Evolutionary conservation across 2,113 vertebrate genomes (phyloP).

Genomic region (Petroica traversi): DNA sequence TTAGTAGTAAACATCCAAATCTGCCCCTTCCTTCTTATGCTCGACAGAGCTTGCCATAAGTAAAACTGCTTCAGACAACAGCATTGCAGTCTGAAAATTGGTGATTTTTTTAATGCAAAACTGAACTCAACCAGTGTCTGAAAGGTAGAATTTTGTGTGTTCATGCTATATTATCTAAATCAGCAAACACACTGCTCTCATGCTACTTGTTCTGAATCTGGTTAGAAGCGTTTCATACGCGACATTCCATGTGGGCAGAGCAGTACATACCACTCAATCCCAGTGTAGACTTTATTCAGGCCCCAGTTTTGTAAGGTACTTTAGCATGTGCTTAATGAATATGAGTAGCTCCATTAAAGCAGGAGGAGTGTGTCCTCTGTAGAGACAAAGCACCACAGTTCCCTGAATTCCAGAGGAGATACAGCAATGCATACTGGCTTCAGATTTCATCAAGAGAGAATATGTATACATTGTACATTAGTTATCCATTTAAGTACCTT

Average conservation of each 20-base stretch:
- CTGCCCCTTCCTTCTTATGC: not conserved
- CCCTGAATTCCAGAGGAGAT: not conserved
- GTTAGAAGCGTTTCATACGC: not conserved
- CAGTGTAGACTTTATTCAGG: not conserved
- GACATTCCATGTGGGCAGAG: not conserved
- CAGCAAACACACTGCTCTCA: not conserved
- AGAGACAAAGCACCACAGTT: not conserved
- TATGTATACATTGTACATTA: not conserved
- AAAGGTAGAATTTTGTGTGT: not conserved
- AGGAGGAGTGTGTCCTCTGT: not conserved
- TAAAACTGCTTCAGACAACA: not conserved
- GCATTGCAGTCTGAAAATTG: not conserved
- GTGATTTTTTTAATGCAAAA: not conserved
- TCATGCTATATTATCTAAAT: not conserved
- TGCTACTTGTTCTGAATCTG: not conserved
- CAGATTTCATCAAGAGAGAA: not conserved
- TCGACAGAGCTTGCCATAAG: not conserved
- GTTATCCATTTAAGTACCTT: not conserved
- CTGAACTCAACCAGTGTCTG: not conserved
- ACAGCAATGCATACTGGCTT: not conserved
- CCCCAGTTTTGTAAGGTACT: not conserved
- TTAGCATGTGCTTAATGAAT: not conserved
- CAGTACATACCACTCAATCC: not conserved
- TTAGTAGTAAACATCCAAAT: not conserved
- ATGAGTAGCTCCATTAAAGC: not conserved